phyloP scores from a whole-genome alignment of 2,888 invertebrate species.

The Ormyrus thymus region DNA sequence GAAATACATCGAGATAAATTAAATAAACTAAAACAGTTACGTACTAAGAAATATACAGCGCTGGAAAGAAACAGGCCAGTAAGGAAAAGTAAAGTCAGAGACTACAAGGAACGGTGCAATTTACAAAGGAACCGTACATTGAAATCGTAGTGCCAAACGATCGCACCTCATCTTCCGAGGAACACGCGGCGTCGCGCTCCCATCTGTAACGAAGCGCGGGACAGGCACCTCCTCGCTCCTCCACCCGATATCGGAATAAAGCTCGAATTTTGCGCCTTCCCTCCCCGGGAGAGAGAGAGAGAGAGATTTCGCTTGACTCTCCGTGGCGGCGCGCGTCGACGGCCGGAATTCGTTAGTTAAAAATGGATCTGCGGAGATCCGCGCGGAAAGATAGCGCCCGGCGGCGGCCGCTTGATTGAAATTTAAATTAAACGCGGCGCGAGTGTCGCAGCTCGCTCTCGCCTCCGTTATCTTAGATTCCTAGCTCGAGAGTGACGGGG shows the following conservation, averaged over 20 bases:
- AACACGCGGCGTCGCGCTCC: too few species aligned
- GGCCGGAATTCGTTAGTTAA: slow-evolving; percentile 36
- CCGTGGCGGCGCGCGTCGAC: background rate
- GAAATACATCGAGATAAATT: too few species aligned
- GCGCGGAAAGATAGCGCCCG: background rate
- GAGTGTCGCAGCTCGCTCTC: background rate
- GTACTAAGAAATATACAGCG: too few species aligned
- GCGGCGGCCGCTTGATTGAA: slow-evolving; percentile 41
- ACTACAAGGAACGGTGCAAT: too few species aligned
- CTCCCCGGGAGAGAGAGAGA: background rate
- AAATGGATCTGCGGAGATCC: slow-evolving; percentile 37
- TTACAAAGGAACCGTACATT: background rate
- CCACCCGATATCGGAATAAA: slow-evolving; percentile 9
- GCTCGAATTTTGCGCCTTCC: background rate
- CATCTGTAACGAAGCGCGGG: background rate
- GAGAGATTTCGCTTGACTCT: background rate
- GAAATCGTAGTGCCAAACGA: background rate
- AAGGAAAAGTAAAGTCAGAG: too few species aligned
- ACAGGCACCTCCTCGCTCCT: background rate
- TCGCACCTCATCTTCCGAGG: background rate
- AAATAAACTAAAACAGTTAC: background rate
- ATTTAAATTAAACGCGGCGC: slow-evolving; percentile 42
- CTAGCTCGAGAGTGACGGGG: too few species aligned
- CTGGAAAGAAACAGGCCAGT: too few species aligned
- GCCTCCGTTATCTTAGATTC: too few species aligned